These are phyloP conservation scores for Salvelinus sp. DNA, from an alignment of 2,113 vertebrate genomes.

Conservation along the genomic window DNA sequence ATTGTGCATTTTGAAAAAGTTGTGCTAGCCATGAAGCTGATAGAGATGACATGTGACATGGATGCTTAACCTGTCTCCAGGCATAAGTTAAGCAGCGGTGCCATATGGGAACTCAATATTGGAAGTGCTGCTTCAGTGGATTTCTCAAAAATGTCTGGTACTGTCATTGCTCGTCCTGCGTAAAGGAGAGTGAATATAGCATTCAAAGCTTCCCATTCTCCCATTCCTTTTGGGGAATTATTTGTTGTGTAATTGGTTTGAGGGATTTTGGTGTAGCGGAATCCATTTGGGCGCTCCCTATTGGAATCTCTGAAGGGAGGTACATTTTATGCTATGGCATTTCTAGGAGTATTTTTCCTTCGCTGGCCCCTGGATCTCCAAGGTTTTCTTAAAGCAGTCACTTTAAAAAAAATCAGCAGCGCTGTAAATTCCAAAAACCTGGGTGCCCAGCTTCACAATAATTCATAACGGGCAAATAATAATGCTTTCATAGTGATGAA, in stretches of 20 bases:
- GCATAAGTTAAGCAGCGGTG: slow-evolving; percentile 52
- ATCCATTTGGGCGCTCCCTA: slow-evolving; percentile 18
- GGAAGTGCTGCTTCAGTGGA: slow-evolving; percentile 63
- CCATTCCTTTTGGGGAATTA: slow-evolving; percentile 58
- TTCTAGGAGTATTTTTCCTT: slow-evolving; percentile 57
- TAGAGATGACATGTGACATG: slow-evolving; percentile 60
- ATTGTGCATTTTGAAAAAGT: slow-evolving; percentile 25
- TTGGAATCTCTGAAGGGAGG: slow-evolving; percentile 46
- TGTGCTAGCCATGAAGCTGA: slow-evolving; percentile 50
- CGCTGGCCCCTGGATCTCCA: slow-evolving; percentile 4
- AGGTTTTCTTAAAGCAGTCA: slow-evolving; percentile 31
- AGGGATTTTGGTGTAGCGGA: slow-evolving; percentile 28
- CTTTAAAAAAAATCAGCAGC: slow-evolving; percentile 31
- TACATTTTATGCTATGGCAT: slow-evolving; percentile 75
- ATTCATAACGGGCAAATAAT: slow-evolving; percentile 85
- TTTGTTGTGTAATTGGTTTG: slow-evolving; percentile 45
- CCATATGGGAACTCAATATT: slow-evolving; percentile 75
- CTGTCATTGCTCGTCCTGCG: slow-evolving; percentile 68
- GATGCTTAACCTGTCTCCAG: slow-evolving; percentile 65
- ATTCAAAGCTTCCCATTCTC: slow-evolving; percentile 65
- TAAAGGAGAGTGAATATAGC: slow-evolving; percentile 51
- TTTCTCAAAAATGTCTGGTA: slow-evolving; percentile 73
- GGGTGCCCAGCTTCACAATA: slow-evolving; percentile 73
- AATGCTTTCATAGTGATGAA: slow-evolving; percentile 79
- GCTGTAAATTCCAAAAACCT: slow-evolving; percentile 43